Base-by-base conservation (phyloP, 1,140 invertebrate species). In the Bombus cullumanus region DNA sequence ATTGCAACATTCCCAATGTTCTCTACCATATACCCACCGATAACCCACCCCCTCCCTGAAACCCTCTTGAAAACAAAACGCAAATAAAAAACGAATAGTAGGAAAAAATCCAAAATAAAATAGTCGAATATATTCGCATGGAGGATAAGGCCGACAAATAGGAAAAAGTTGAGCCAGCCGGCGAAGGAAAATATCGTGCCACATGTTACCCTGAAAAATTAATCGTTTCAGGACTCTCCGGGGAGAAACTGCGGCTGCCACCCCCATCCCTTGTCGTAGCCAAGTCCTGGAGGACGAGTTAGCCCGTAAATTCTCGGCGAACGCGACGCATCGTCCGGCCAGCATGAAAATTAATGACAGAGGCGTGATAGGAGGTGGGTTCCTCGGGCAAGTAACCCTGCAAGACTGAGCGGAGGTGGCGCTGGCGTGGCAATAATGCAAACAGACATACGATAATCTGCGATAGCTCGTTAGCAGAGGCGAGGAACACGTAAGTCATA, bases 311-410 rank as follows among this genome's bases (percentile, higher is more conserved):
- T 93, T 93, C 91, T 91, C 90, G 73, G 88, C 89, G 89, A 93
- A 91, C 91, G 90, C 91, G 89, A 80, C 91, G 91, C 90, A 90
- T 92, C 88, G 92, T 89, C 84, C 89, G 85, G 75, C 84, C 80
- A 74, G 92, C 91, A 93, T 93, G 92, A 93, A 93, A 93, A 93
- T 93, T 93, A 93, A 93, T 93, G 93, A 92, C 91, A 91, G 81
- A 83, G 89, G 89, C 92, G 88, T 89, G 89, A 90, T 88, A 87
- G 88, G 84, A 43, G 91, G 82, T 77, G 83, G 59, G 81, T 75
- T 43, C 75, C 84, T 66, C 78, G 74, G 74, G 64, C 72, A 59
- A 59, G 68, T 86, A 78, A 37, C 77, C 43, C 76, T 76, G 66
- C 66, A 84, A 84, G 76, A 79, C n/a, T 18, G 37, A 39, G 47